These are phyloP conservation scores for Oligia latruncula DNA, from an alignment of 2,888 invertebrate genomes.

Conservation along the genomic window DNA sequence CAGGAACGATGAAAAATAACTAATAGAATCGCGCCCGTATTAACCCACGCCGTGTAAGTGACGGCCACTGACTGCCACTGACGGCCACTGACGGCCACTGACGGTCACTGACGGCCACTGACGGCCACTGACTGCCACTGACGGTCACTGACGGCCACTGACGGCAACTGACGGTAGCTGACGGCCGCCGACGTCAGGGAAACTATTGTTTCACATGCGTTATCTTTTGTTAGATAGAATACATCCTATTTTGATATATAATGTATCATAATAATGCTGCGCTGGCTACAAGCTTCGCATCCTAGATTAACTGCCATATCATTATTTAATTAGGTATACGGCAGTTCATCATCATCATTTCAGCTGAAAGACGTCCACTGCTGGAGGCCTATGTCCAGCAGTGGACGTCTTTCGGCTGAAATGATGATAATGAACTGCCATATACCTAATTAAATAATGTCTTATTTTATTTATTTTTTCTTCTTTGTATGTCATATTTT, in stretches of 20 bases:
- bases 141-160: conserved; percentile 29
- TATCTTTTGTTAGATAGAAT: conserved; percentile 1
- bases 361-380: too few relatives aligned
- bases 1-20: neutral
- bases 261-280: conserved; percentile 3
- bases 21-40: neutral
- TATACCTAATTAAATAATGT: too few relatives aligned
- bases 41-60: conserved; percentile 32
- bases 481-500: neutral
- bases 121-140: neutral
- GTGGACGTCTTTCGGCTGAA: too few relatives aligned
- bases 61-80: conserved; percentile 27
- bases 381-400: too few relatives aligned
- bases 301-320: neutral
- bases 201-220: conserved; percentile 11
- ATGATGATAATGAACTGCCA: too few relatives aligned
- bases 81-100: conserved; percentile 44
- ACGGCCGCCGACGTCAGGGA: too few relatives aligned
- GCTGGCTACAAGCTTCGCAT: neutral
- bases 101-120: conserved; percentile 16
- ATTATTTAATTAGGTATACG: too few relatives aligned
- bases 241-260: neutral
- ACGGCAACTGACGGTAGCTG: conserved; percentile 4
- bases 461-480: neutral
- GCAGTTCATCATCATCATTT: too few relatives aligned